Evolutionary conservation across 2,888 invertebrate genomes (phyloP).

Genomic region (Microctonus aethiopoides): DNA sequence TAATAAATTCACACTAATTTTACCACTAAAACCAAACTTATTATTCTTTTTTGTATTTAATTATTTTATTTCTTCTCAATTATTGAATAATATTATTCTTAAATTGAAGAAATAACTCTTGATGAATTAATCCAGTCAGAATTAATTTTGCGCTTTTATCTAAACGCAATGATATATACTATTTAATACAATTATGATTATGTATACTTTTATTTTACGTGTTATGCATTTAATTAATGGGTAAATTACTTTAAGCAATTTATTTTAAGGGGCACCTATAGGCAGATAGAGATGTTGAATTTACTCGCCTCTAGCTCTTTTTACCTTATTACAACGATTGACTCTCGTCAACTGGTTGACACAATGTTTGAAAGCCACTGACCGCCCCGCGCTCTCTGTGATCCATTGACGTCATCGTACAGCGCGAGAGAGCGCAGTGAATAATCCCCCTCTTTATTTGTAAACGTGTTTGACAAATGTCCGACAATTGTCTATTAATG

Average conservation of each 20-base stretch:
- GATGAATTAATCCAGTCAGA: slow-evolving; percentile 19
- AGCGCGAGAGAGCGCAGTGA: slow-evolving; percentile 18
- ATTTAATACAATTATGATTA: slow-evolving; percentile 18
- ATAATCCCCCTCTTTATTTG: slow-evolving; percentile 43
- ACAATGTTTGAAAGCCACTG: slow-evolving; percentile 39
- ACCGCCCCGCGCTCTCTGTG: slow-evolving; percentile 42
- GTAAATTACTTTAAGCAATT: slow-evolving; percentile 7
- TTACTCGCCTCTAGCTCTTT: slow-evolving; percentile 38
- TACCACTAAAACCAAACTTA: slow-evolving; percentile 18
- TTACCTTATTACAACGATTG: slow-evolving; percentile 47
- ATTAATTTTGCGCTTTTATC: slow-evolving; percentile 25
- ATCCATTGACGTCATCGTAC: slow-evolving; percentile 49
- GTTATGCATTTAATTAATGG: slow-evolving; percentile 11
- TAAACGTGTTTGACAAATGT: slow-evolving; percentile 3
- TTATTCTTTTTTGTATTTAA: too few species aligned
- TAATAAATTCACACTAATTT: slow-evolving; percentile 19
- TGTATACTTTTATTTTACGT: background rate
- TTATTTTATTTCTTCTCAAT: slow-evolving; percentile 5
- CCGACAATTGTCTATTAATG: background rate
- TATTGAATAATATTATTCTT: background rate
- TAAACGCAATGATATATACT: slow-evolving; percentile 15
- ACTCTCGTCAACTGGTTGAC: slow-evolving; percentile 49
- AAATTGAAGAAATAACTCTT: background rate
- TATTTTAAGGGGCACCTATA: slow-evolving; percentile 14
- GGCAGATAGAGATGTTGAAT: background rate